Evolutionary conservation across 2,113 vertebrate species (phyloP).

Genomic region (Engraulis encrasicolus): DNA sequence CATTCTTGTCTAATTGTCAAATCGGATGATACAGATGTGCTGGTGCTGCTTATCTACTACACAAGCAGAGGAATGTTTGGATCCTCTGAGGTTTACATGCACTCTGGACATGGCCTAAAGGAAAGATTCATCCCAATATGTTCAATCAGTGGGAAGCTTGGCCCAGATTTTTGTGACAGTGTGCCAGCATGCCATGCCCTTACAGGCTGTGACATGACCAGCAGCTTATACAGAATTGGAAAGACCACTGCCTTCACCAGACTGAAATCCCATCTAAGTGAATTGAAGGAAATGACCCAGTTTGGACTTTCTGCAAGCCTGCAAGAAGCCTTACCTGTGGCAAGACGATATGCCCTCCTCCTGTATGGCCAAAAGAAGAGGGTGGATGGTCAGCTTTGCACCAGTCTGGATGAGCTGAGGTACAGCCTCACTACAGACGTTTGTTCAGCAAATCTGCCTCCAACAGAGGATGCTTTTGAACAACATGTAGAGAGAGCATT

Average conservation of each 20-base stretch:
- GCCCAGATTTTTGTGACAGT: slow-evolving; percentile 22
- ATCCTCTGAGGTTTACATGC: not conserved
- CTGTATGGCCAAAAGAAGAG: slow-evolving; percentile 40
- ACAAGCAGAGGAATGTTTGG: not conserved
- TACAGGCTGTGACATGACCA: slow-evolving; percentile 33
- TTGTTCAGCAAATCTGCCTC: no score
- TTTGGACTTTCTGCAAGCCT: slow-evolving; percentile 28
- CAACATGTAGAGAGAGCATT: no score
- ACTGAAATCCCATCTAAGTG: no score
- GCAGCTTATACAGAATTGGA: no score
- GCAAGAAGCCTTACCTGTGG: slow-evolving; percentile 29
- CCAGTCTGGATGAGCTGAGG: slow-evolving; percentile 35
- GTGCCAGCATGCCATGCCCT: slow-evolving; percentile 33
- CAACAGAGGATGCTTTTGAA: no score
- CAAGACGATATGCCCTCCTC: slow-evolving; percentile 27
- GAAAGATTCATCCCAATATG: no score
- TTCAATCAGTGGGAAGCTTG: slow-evolving; percentile 33
- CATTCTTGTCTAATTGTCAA: not conserved
- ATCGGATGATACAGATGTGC: not conserved
- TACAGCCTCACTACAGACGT: slow-evolving; percentile 25
- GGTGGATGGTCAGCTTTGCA: slow-evolving; percentile 32
- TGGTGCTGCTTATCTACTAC: not conserved
- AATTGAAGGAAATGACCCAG: no score
- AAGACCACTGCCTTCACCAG: no score
- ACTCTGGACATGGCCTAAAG: no score